Percentiles rank a stretch among this genome's conserved stretches.
These are phyloP conservation scores for Agapornis canus DNA, from an alignment of 2,797 vertebrate genomes.

Conservation along the genomic window DNA sequence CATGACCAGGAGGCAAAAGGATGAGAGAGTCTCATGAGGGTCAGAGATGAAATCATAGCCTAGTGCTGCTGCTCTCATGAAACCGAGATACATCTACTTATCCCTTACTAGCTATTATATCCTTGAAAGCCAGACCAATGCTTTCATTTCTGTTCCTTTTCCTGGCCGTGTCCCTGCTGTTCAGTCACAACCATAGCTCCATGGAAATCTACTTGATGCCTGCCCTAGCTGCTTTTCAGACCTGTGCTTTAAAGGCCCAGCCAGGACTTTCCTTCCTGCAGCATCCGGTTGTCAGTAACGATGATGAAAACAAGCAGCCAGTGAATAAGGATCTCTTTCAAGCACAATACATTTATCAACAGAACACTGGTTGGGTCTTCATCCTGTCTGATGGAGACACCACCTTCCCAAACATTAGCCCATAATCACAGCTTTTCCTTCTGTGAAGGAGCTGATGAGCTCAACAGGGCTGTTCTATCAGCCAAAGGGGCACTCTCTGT, in stretches of 20 bases:
- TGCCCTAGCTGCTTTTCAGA: background rate
- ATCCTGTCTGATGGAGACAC: background rate
- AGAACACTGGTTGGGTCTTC: background rate
- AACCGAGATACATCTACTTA: background rate
- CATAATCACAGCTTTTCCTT: fast-evolving
- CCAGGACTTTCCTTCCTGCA: background rate
- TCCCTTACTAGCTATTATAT: background rate
- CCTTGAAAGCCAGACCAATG: background rate
- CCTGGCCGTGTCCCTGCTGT: background rate
- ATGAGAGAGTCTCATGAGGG: background rate
- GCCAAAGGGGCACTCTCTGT: background rate
- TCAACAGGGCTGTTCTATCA: background rate
- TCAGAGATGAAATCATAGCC: background rate
- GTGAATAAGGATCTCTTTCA: background rate
- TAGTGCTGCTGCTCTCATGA: background rate
- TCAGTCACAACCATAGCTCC: background rate
- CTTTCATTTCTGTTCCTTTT: background rate
- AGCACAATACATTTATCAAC: background rate
- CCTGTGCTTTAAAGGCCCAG: background rate
- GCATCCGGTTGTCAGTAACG: background rate
- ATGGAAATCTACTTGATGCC: background rate
- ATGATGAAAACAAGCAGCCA: background rate
- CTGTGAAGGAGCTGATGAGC: background rate
- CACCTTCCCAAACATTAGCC: background rate
- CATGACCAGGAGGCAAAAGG: background rate